Evolutionary conservation across 2,888 invertebrate genomes (phyloP).

Genomic region (Dromius quadrimaculatus): DNA sequence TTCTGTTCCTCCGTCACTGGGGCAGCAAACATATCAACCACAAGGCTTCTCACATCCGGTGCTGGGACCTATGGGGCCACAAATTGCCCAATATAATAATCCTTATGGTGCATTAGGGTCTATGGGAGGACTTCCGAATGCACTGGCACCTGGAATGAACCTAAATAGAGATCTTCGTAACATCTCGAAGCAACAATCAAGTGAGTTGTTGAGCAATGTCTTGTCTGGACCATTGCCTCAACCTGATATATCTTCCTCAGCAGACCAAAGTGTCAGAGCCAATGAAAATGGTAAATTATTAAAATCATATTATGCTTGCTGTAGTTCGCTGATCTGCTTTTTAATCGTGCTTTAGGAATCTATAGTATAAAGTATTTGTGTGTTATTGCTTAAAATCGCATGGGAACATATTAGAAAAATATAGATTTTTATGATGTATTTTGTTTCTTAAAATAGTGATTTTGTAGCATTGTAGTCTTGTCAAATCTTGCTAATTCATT

Average conservation of each 20-base stretch:
- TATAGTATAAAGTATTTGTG: conserved; percentile 16
- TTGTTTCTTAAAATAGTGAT: conserved; percentile 1
- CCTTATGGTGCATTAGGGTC: conserved; percentile 68
- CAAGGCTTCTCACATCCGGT: conserved; percentile 79
- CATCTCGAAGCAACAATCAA: conserved; percentile 73
- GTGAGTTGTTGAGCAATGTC: conserved; percentile 70
- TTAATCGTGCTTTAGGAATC: conserved; percentile 11
- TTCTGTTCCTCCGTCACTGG: conserved; percentile 81
- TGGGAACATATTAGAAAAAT: conserved; percentile 1
- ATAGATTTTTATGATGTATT: conserved; percentile 1
- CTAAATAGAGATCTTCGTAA: conserved; percentile 65
- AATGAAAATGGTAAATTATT: conserved; percentile 66
- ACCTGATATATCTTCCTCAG: conserved; percentile 65
- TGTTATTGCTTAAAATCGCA: conserved; percentile 9
- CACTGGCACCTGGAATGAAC: conserved; percentile 68
- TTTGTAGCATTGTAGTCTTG: conserved; percentile 16
- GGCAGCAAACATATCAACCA: conserved; percentile 74
- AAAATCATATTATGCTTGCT: conserved; percentile 69
- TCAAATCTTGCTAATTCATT: conserved; percentile 30
- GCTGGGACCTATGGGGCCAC: conserved; percentile 71
- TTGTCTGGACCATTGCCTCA: conserved; percentile 61
- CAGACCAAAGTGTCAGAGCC: conserved; percentile 66
- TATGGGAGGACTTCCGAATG: conserved; percentile 65
- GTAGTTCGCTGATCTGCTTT: conserved; percentile 64
- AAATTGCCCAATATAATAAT: conserved; percentile 68